Evolutionary conservation across 2,888 invertebrate species (phyloP), one percentile per base, ranked within the genome.

Genomic region (Dicycla oo): DNA sequence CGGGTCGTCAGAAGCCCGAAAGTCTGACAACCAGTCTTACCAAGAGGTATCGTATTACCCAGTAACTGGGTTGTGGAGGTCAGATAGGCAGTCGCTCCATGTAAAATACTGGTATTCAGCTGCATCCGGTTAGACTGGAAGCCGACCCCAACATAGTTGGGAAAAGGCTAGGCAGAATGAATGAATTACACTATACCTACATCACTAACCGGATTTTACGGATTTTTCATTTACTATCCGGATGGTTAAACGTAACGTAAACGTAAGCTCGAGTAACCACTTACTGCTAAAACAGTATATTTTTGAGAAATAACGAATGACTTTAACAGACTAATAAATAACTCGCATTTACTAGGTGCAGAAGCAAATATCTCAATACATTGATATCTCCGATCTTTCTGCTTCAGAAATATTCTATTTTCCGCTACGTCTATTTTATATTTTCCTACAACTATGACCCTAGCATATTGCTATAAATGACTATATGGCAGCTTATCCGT

Each of bases 401-500:
- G 53, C 43, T 58, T 73, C 43, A 54, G n/a, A 54, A 58, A 73
- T 54, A 68, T 68, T 60, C 20, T 54, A 74, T 73, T 78, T 78
- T 80, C 67, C 49, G 49, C 49, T 38, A 30, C 26, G 67, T 66
- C 18, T 40, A 38, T 30, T 60, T 71, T 79, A 40, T 64, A 62
- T 80, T 13, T 58, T 38, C 26, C 30, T 57, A 56, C 49, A 53
- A 57, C 57, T 47, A 61, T 8, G 18, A 26, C n/a, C 47, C 62
- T 30, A 67, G 26, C 62, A 63, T 67, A 77, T 54, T 75, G 72
- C 73, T 38, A 57, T 66, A 76, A 56, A 75, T 75, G 65, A 56
- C 11, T 23, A 40, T 45, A 73, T 18, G 23, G 30, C 10, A 7
- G 20, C 30, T 68, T 74, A 68, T 78, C 80, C 30, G 30, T 54